Evolutionary conservation across 2,113 vertebrate genomes (phyloP).

Genomic region (Hassar affinis): DNA sequence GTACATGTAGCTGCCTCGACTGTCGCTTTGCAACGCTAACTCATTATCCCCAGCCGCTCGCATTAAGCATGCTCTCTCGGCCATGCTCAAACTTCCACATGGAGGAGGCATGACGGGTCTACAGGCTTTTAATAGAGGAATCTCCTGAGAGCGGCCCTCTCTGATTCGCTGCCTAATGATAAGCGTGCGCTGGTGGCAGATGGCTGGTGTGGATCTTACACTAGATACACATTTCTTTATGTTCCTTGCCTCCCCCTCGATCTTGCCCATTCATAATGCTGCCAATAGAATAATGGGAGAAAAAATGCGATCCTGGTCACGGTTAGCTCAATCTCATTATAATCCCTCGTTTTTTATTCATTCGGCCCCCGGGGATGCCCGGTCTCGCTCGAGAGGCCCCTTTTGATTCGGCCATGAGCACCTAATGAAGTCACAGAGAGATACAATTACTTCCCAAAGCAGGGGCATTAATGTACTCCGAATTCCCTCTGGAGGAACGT

Average conservation of each 20-base stretch:
- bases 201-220: constrained; percentile 74
- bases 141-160: constrained; percentile 71
- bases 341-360: constrained; percentile 82
- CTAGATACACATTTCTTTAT: constrained; percentile 77
- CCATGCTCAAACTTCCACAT: constrained; percentile 30
- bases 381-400: constrained; percentile 75
- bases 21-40: constrained; percentile 48
- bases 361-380: constrained; percentile 79
- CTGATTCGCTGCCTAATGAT: constrained; percentile 76
- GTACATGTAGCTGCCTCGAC: constrained; percentile 28
- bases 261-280: constrained; percentile 67
- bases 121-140: constrained; percentile 72
- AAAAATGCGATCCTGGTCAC: constrained; percentile 80
- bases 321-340: constrained; percentile 96
- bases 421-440: constrained; percentile 82
- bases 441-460: constrained; percentile 80
- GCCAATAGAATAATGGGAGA: constrained; percentile 69
- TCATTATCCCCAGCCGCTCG: constrained; percentile 58
- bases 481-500: constrained; percentile 75
- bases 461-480: constrained; percentile 76
- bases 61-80: constrained; percentile 48
- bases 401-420: constrained; percentile 78
- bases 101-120: constrained; percentile 59
- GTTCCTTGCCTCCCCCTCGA: constrained; percentile 56
- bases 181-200: constrained; percentile 78